A percentile compares a stretch with the other conserved stretches of the same genome.
Conservation (phyloP, 2,797 vertebrate genomes). For the Hypotaenidia philippensis region DNA sequence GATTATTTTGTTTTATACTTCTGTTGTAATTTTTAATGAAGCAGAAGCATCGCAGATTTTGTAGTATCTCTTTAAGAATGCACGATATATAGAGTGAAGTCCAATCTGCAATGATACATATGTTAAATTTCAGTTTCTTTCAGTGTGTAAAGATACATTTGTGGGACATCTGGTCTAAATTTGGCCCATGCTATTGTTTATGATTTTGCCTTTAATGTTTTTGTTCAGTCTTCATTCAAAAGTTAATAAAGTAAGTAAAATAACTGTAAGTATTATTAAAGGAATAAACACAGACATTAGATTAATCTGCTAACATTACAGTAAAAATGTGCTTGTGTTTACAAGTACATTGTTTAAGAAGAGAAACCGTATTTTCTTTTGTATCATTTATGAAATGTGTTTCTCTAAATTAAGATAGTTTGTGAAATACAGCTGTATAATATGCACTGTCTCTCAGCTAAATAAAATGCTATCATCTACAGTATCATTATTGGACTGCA, state of each 20-base stretch:
- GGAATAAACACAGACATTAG: not conserved
- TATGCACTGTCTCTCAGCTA: not conserved
- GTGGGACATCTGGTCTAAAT: not conserved
- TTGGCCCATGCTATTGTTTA: not conserved
- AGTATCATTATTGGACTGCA: constrained; percentile 37
- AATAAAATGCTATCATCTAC: constrained; percentile 28
- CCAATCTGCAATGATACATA: not conserved
- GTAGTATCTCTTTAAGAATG: not conserved
- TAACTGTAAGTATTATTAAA: not conserved
- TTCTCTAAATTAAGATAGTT: constrained; percentile 10
- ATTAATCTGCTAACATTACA: not conserved
- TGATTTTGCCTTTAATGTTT: not conserved
- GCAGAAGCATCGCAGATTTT: not conserved
- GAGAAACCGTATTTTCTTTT: not conserved
- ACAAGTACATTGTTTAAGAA: not conserved
- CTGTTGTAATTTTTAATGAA: not conserved
- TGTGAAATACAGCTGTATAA: not conserved
- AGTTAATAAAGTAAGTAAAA: constrained; percentile 2
- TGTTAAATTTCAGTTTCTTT: constrained; percentile 29
- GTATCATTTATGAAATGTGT: constrained; percentile 34
- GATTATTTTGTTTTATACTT: not conserved
- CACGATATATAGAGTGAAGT: not conserved
- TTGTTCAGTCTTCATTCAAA: constrained; percentile 7
- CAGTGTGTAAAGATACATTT: not conserved
- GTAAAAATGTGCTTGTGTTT: not conserved